These are phyloP conservation scores for Sclerodermus sp. DNA, from an alignment of 2,888 invertebrate genomes.

Conservation along the genomic window DNA sequence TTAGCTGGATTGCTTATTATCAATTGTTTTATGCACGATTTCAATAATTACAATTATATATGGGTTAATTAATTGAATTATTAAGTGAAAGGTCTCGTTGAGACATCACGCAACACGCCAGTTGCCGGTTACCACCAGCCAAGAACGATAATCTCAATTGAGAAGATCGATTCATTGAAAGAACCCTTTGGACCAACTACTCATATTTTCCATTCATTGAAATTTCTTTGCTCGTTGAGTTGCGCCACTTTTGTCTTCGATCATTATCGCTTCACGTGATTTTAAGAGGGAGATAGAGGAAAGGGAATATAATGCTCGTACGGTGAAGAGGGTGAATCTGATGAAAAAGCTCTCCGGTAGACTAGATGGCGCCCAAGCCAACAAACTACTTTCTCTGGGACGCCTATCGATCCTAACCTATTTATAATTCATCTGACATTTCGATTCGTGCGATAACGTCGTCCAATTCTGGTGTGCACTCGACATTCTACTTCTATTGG, in stretches of 20 bases:
- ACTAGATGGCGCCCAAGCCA: conserved; percentile 47
- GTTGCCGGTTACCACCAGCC: conserved; percentile 31
- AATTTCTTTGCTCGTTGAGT: conserved; percentile 37
- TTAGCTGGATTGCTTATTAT: too few species aligned
- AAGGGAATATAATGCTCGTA: not conserved
- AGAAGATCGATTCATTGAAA: conserved; percentile 55
- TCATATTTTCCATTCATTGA: conserved; percentile 52
- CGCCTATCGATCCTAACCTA: conserved; percentile 53
- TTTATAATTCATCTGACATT: conserved; percentile 53
- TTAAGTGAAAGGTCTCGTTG: too few species aligned
- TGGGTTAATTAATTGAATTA: too few species aligned
- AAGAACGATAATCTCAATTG: conserved; percentile 52
- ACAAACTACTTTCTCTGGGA: conserved; percentile 17
- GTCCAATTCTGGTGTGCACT: not conserved
- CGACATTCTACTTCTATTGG: not conserved
- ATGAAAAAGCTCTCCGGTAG: conserved; percentile 7
- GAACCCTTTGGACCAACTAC: conserved; percentile 42
- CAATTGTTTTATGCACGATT: too few species aligned
- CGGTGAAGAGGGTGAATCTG: conserved; percentile 14
- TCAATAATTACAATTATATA: too few species aligned
- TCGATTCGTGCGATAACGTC: conserved; percentile 42
- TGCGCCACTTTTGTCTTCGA: conserved; percentile 29
- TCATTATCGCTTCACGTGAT: conserved; percentile 12
- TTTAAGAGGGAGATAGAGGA: not conserved
- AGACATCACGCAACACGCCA: too few species aligned